Percentiles rank a stretch among this genome's conserved stretches.
phyloP scores from a whole-genome alignment of 2,797 vertebrate species.

The Sitta carolinensis region DNA sequence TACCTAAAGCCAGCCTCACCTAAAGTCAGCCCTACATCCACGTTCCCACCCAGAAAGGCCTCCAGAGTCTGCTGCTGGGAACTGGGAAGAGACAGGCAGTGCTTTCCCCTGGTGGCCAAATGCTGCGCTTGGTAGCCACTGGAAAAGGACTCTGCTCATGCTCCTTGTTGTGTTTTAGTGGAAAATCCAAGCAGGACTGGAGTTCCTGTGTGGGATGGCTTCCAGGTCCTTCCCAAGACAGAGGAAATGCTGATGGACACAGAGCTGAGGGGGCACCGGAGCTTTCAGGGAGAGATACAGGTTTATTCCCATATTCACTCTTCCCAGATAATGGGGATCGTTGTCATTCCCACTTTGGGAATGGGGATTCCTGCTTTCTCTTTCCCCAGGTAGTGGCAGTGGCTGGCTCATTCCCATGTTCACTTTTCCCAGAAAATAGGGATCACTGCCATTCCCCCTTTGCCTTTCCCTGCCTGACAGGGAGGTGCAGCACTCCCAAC shows the following conservation, averaged over 20 bases:
- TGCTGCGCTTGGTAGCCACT: neutral
- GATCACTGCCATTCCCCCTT: neutral
- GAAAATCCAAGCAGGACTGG: neutral
- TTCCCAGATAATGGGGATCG: neutral
- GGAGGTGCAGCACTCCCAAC: accelerated
- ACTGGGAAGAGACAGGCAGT: accelerated
- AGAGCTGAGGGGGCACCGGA: neutral
- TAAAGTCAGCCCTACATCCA: neutral
- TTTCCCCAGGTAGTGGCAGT: too few relatives aligned
- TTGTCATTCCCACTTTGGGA: too few relatives aligned
- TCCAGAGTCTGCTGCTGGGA: neutral
- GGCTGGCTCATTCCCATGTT: neutral
- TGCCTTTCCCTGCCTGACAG: neutral
- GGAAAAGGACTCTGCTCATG: accelerated
- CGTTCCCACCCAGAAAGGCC: accelerated
- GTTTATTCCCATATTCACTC: neutral
- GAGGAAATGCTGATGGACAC: neutral
- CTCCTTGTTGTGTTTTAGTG: neutral
- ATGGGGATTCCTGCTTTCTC: too few relatives aligned
- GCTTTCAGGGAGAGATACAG: neutral
- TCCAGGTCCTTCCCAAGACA: neutral
- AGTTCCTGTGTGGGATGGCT: neutral
- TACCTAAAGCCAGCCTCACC: too few relatives aligned
- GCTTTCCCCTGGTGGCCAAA: neutral
- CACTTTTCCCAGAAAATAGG: neutral